Base-by-base conservation (phyloP, 1,140 invertebrate species). In the Drusus annulatus region DNA sequence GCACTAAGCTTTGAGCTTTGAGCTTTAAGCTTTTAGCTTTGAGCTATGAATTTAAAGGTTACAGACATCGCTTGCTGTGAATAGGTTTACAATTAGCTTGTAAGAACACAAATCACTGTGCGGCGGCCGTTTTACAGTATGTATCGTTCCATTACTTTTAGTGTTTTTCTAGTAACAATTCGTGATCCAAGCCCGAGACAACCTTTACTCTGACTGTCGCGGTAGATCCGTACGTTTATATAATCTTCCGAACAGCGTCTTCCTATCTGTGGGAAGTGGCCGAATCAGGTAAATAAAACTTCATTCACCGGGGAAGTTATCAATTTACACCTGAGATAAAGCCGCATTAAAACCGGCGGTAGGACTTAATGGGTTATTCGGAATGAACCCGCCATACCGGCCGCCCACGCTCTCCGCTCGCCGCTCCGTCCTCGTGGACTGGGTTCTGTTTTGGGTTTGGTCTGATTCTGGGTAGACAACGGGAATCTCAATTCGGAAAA, bases 301-400 rank as follows among this genome's bases (percentile, higher is more conserved):
- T 68, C 68, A 45, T 77, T 73, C 31, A 71, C 31, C n/a, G 23
- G 77, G 80, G 80, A 81, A 81, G 80, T 65, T 54, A 77, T 81
- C 75, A 81, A 81, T 81, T 81, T 78, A 81, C 80, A 81, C 69
- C 17, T 80, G 16, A 58, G 74, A 76, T 76, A 36, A 60, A 62
- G 56, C 28, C 16, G 23, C 28, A 28, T 76, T 28, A 28, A 50
- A 69, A 21, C 25, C 25, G 16, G 56, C 25, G 31, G 31, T 31
- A 62, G 74, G 21, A 31, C 23, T 28, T 56, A 54, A 56, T 75
- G 71, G 23, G 50, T 56, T 28, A n/a, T 75, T 19, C 3, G 17
- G 50, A 17, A 51, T 52, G 52, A 31, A 65, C 16, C 62, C 23
- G 16, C 62, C 62, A 25, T 17, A 56, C 54, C 21, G 21, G 62